Conservation (phyloP, 1,140 invertebrate species). For the Matsumurasca onukii region DNA sequence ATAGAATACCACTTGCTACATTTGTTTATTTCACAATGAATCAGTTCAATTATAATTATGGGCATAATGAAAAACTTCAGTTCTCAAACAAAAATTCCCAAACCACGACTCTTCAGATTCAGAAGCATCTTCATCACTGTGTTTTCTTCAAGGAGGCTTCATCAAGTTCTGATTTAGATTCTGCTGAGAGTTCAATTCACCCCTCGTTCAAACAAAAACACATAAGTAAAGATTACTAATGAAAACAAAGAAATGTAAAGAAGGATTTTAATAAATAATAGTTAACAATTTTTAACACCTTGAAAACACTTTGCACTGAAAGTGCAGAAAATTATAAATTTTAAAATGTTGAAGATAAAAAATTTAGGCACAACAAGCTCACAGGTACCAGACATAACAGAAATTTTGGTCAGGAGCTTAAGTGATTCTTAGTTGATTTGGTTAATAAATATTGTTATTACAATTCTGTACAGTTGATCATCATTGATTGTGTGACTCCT, state of each 20-base stretch:
- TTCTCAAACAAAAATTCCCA: neutral
- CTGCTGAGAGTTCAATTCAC: neutral
- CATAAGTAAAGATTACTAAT: neutral
- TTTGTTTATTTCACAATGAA: constrained; percentile 2
- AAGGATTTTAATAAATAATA: constrained; percentile 3
- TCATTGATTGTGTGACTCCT: neutral
- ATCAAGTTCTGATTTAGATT: neutral
- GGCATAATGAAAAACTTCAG: neutral
- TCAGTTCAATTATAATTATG: neutral
- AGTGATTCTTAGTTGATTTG: constrained; percentile 4
- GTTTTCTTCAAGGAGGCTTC: neutral
- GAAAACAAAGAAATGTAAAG: constrained; percentile 2
- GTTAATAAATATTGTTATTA: constrained; percentile 6
- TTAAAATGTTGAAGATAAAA: constrained; percentile 3
- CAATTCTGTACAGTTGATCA: neutral
- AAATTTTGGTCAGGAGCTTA: neutral
- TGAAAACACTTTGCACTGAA: neutral
- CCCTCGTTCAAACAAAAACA: neutral
- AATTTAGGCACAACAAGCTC: constrained; percentile 1
- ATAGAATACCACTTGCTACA: neutral
- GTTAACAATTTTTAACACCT: neutral
- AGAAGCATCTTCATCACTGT: constrained; percentile 1
- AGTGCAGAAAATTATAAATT: neutral
- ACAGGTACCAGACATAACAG: neutral
- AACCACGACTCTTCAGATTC: constrained; percentile 1